These are phyloP conservation scores for Eristalis tenax DNA, from an alignment of 2,888 invertebrate genomes.

Conservation along the genomic window DNA sequence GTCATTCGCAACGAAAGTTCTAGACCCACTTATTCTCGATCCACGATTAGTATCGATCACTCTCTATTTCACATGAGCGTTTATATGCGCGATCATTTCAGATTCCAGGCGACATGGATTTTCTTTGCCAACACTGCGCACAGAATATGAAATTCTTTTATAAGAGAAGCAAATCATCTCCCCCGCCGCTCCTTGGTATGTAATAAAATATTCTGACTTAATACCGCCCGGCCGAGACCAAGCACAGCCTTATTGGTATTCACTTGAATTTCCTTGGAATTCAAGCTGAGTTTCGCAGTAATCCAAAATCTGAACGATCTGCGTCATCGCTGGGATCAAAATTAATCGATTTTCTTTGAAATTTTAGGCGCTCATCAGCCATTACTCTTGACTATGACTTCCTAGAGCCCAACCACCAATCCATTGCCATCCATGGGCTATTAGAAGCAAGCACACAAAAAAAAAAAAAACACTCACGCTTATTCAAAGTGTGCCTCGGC, in stretches of 20 bases:
- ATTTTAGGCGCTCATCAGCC: slow-evolving; percentile 29
- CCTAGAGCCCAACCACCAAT: slow-evolving; percentile 16
- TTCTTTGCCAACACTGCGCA: neutral
- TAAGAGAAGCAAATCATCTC: slow-evolving; percentile 1
- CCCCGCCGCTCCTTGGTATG: neutral
- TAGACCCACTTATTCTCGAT: neutral
- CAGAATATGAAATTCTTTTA: slow-evolving; percentile 17
- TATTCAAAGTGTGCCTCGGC: neutral
- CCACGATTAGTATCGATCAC: neutral
- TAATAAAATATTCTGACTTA: slow-evolving; percentile 22
- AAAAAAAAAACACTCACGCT: neutral
- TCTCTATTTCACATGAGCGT: neutral
- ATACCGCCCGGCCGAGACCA: neutral
- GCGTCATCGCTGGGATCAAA: slow-evolving; percentile 36
- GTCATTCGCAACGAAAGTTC: neutral
- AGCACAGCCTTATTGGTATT: slow-evolving; percentile 38
- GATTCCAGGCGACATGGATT: neutral
- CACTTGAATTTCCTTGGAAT: slow-evolving; percentile 43
- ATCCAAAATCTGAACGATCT: neutral
- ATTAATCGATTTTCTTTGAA: slow-evolving; percentile 29
- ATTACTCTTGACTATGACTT: slow-evolving; percentile 23
- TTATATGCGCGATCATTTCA: neutral
- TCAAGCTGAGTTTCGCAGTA: neutral
- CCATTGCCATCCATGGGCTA: slow-evolving; percentile 26
- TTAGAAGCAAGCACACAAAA: neutral